Percentiles rank a stretch among this genome's conserved stretches.
phyloP scores from a whole-genome alignment of 2,113 vertebrate species.

The Hemibagrus wyckioides region DNA sequence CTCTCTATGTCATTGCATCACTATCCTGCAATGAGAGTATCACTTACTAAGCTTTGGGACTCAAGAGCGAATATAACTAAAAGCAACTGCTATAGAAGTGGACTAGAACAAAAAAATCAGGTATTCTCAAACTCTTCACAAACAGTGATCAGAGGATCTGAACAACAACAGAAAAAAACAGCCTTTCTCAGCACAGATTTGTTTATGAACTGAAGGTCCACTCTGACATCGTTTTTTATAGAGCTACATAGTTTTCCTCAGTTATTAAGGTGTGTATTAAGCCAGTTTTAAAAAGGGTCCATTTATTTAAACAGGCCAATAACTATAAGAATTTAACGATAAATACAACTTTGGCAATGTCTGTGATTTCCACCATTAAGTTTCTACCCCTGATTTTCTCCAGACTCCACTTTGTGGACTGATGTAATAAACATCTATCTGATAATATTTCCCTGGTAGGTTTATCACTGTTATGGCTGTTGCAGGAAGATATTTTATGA shows the following conservation, averaged over 20 bases:
- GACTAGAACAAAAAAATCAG: background rate
- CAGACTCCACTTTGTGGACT: background rate
- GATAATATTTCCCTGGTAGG: background rate
- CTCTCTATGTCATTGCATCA: slow-evolving; percentile 42
- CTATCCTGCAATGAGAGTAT: slow-evolving; percentile 20
- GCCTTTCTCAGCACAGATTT: background rate
- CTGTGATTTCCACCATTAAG: background rate
- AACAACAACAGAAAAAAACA: background rate
- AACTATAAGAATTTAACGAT: background rate
- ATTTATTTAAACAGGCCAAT: background rate
- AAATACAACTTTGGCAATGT: background rate
- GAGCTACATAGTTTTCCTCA: background rate
- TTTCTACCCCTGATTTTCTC: background rate
- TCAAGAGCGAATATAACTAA: background rate
- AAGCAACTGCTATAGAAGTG: background rate
- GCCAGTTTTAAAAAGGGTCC: background rate
- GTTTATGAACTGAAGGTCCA: background rate
- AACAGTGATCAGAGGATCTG: background rate
- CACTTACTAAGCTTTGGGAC: slow-evolving; percentile 8
- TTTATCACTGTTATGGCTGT: slow-evolving; percentile 1
- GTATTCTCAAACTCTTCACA: too few species aligned
- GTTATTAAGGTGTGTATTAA: background rate
- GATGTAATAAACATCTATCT: background rate
- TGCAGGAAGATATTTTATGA: background rate
- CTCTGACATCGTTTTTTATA: background rate